These are phyloP conservation scores for Protomyctophum bolini DNA, from an alignment of 2,113 vertebrate genomes.

Conservation along the genomic window DNA sequence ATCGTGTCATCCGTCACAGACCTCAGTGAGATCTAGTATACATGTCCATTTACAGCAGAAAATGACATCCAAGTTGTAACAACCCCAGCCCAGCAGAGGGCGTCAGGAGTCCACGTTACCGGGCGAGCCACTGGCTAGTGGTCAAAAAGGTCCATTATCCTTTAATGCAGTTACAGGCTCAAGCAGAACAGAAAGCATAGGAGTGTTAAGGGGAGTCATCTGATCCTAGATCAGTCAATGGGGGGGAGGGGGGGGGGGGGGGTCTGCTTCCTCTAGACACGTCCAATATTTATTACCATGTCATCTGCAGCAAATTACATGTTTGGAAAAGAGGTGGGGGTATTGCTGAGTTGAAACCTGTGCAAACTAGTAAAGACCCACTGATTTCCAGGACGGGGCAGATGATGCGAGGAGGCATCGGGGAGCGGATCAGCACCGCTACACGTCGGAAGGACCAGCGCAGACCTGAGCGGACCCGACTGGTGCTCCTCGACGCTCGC, in stretches of 20 bases:
- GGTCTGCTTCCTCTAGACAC: background rate
- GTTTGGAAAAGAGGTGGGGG: constrained; percentile 36
- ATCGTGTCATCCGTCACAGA: background rate
- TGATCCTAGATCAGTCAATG: background rate
- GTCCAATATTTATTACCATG: background rate
- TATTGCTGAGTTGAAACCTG: constrained; percentile 70
- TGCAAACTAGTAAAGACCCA: constrained; percentile 61
- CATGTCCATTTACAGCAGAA: background rate
- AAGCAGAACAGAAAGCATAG: background rate
- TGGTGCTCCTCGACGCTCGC: too few relatives aligned
- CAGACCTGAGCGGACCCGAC: too few relatives aligned
- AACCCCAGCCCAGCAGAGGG: constrained; percentile 75
- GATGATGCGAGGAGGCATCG: constrained; percentile 4
- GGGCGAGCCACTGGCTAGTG: background rate
- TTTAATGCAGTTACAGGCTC: background rate
- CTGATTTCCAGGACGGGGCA: constrained; percentile 34
- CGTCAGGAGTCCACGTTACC: constrained; percentile 13
- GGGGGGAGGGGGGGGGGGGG: background rate
- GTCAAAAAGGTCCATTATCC: background rate
- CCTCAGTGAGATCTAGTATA: background rate
- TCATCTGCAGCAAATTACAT: constrained; percentile 31
- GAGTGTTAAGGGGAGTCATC: background rate
- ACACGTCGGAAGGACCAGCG: too few relatives aligned
- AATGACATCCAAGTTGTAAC: constrained; percentile 16
- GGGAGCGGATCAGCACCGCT: too few relatives aligned